A percentile compares a stretch with the other conserved stretches of the same genome.
phyloP scores from a whole-genome alignment of 2,888 invertebrate species.

The Drosophila setosimentum region DNA sequence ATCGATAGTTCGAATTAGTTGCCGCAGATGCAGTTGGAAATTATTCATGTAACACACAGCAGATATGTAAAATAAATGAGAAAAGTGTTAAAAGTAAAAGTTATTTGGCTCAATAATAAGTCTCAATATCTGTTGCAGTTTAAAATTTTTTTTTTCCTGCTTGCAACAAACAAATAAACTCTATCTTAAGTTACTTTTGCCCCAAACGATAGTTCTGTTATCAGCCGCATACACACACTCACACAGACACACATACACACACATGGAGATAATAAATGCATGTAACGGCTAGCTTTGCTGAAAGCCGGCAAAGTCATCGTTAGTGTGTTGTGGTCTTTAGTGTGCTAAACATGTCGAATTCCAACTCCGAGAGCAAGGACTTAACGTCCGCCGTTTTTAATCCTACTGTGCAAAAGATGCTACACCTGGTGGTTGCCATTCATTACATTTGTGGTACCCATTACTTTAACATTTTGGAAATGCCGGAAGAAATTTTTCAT shows the following conservation, averaged over 20 bases:
- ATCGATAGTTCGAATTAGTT: slow-evolving; percentile 73
- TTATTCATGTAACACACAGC: slow-evolving; percentile 22
- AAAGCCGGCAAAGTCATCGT: slow-evolving; percentile 67
- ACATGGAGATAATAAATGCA: slow-evolving; percentile 17
- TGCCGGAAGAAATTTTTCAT: slow-evolving; percentile 86
- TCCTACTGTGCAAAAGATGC: slow-evolving; percentile 70
- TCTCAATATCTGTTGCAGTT: not conserved
- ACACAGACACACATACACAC: not conserved
- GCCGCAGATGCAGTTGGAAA: slow-evolving; percentile 37
- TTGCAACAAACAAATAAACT: slow-evolving; percentile 19
- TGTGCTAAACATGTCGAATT: slow-evolving; percentile 62
- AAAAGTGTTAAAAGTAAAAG: slow-evolving; percentile 26
- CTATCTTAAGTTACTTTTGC: slow-evolving; percentile 32
- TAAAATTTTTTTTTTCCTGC: not conserved
- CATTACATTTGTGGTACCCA: slow-evolving; percentile 90
- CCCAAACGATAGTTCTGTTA: slow-evolving; percentile 50
- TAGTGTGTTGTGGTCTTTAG: slow-evolving; percentile 60
- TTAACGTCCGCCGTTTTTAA: slow-evolving; percentile 74
- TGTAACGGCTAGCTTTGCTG: not conserved
- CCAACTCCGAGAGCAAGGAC: slow-evolving; percentile 64
- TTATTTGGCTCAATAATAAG: slow-evolving; percentile 26
- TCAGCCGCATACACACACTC: slow-evolving; percentile 27
- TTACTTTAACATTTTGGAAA: slow-evolving; percentile 88
- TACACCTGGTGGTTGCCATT: slow-evolving; percentile 88
- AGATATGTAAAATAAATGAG: not conserved